A percentile compares a stretch with the other conserved stretches of the same genome.
These are phyloP conservation scores for Siniperca knerii DNA, from an alignment of 2,113 vertebrate genomes.

Conservation along the genomic window DNA sequence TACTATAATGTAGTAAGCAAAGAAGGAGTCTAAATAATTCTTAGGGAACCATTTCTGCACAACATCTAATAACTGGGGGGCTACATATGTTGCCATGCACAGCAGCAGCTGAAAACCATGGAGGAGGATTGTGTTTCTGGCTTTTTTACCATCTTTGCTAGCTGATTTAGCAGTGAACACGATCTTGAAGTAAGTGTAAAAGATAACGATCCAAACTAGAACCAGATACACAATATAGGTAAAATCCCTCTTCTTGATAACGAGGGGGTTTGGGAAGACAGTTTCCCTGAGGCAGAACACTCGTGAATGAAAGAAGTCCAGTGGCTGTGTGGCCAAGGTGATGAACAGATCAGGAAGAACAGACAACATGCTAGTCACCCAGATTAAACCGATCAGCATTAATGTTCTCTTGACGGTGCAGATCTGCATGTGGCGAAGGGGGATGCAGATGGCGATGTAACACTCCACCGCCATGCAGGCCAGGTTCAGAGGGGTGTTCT, in stretches of 20 bases:
- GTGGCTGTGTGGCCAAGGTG: too few relatives aligned
- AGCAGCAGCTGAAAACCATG: slow-evolving; percentile 78
- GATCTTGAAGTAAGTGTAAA: slow-evolving; percentile 73
- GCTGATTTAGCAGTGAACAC: slow-evolving; percentile 65
- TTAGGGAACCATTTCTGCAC: slow-evolving; percentile 52
- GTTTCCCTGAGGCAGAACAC: too few relatives aligned
- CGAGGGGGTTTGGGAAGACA: slow-evolving; percentile 9
- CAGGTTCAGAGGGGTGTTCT: too few relatives aligned
- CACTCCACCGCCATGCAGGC: too few relatives aligned
- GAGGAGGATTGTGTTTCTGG: slow-evolving; percentile 78
- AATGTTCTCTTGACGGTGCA: too few relatives aligned
- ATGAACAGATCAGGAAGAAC: too few relatives aligned
- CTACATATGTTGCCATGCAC: slow-evolving; percentile 72
- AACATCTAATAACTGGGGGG: slow-evolving; percentile 13
- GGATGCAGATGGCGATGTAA: too few relatives aligned
- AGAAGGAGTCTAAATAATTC: slow-evolving; percentile 51
- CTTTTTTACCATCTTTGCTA: slow-evolving; percentile 70
- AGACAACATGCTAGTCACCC: too few relatives aligned
- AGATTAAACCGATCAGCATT: too few relatives aligned
- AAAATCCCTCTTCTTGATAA: slow-evolving; percentile 64
- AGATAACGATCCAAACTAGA: slow-evolving; percentile 67
- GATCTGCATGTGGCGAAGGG: too few relatives aligned
- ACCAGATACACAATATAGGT: slow-evolving; percentile 63
- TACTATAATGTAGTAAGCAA: slow-evolving; percentile 68
- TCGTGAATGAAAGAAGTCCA: too few relatives aligned